These are phyloP conservation scores for Lasioglossum marginatum DNA, from an alignment of 2,888 invertebrate species.

Conservation along the genomic window DNA sequence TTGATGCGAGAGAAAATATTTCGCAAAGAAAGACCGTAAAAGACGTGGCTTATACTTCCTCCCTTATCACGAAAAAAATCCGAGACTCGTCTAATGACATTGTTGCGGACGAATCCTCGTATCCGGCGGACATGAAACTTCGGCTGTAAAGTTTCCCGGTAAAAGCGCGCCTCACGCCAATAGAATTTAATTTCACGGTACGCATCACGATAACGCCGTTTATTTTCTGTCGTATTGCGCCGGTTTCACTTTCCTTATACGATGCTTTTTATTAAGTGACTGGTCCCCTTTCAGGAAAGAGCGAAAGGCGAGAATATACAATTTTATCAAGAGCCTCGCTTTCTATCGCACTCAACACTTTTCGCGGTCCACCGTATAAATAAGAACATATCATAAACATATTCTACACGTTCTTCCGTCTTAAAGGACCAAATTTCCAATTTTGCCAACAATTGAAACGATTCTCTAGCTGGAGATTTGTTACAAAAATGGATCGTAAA, in stretches of 20 bases:
- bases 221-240: slow-evolving; percentile 15
- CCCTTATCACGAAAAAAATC: background rate
- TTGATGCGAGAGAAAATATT: background rate
- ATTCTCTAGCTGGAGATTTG: background rate
- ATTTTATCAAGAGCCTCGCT: background rate
- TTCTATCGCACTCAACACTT: background rate
- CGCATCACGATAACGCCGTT: slow-evolving; percentile 23
- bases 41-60: background rate
- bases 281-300: background rate
- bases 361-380: background rate
- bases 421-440: background rate
- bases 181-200: slow-evolving; percentile 40
- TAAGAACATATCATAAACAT: background rate
- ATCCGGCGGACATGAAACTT: slow-evolving; percentile 4
- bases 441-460: slow-evolving; percentile 24
- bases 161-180: slow-evolving; percentile 4
- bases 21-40: background rate
- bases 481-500: too few species aligned
- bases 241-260: slow-evolving; percentile 23
- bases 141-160: slow-evolving; percentile 6
- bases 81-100: background rate
- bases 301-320: background rate
- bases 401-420: too few species aligned
- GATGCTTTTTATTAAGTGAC: slow-evolving; percentile 11
- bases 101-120: background rate